These are phyloP conservation scores for Cremastinae sp. DNA, from an alignment of 2,888 invertebrate species.

Conservation along the genomic window DNA sequence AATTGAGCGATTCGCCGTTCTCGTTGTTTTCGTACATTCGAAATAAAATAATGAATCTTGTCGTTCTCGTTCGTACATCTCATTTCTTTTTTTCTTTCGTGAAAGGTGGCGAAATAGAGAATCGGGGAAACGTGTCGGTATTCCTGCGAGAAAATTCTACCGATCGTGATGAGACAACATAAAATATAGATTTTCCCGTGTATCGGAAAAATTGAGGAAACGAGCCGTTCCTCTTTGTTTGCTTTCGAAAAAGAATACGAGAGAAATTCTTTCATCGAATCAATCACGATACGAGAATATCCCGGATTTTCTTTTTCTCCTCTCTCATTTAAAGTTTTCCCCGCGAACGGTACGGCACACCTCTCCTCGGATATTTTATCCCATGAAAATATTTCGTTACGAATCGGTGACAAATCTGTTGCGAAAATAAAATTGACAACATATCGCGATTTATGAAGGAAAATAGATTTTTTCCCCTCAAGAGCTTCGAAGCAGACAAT, in stretches of 20 bases:
- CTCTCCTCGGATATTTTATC: too few species aligned
- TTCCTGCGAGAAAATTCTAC: conserved; percentile 13
- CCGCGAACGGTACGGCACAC: too few species aligned
- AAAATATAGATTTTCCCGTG: conserved; percentile 39
- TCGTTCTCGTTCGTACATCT: conserved; percentile 20
- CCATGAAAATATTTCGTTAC: too few species aligned
- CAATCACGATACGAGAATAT: conserved; percentile 2
- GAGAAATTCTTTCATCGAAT: conserved; percentile 20
- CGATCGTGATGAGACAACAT: conserved; percentile 25
- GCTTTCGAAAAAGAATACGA: background rate
- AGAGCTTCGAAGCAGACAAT: too few species aligned
- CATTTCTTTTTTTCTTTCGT: background rate
- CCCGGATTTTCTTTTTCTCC: background rate
- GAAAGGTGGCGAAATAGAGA: conserved; percentile 4
- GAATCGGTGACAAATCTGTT: background rate
- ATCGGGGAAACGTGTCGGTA: background rate
- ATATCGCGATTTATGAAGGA: conserved; percentile 2
- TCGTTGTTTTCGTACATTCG: background rate
- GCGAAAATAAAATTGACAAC: background rate
- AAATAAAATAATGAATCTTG: conserved; percentile 54
- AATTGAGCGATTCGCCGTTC: conserved; percentile 40
- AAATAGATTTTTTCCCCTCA: too few species aligned
- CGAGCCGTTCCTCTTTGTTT: conserved; percentile 4
- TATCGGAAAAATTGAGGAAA: conserved; percentile 10
- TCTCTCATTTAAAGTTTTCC: background rate